Base-by-base conservation (phyloP, 2,888 invertebrate species). In the Chalcosyrphus nemorum region DNA sequence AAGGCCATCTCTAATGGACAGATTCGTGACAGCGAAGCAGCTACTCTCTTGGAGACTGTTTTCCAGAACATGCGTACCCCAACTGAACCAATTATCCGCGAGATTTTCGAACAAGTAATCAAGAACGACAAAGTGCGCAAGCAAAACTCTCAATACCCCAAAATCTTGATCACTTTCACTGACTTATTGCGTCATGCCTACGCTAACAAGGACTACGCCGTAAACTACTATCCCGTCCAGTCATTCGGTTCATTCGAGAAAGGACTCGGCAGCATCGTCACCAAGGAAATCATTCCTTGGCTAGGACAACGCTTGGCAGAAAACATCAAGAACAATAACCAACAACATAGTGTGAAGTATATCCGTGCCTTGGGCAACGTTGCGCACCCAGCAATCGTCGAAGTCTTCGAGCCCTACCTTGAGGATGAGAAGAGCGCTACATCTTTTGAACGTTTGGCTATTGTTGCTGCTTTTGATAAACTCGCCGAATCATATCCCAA, bases 341-440 rank as follows among this genome's bases (percentile, higher is more conserved):
- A 92, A 81, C 91, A 92, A 75, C 93, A 92, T 88, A 93, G 94
- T 76, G 94, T 94, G 85, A 92, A 93, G 0, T 94, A 93, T 90
- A 94, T 94, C 63, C 92, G 93, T 57, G 94, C 95, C 35, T 92
- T 95, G 72, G 95, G 95, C 47, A 93, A 93, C 88, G 90, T 94
- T 32, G 95, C 93, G 41, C 94, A 95, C 88, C 93, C 93, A 5
- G 91, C 92, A 86, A 93, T 95, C 71, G 89, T 95, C 9, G 88
- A 91, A 4, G 93, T 93, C 2, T 95, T 94, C 87, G 93, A 94
- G 87, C 94, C 94, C 1, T 95, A 95, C 89, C 91, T 95, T 13
- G 94, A 95, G 91, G 95, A 95, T 45, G 91, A 92, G 76, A 91
- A 92, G 35, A 47, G 89, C 56, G 91, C 92, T 0, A 92, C 95